Evolutionary conservation across 2,888 invertebrate genomes (phyloP), one percentile per base, ranked within the genome.

Genomic region (Drosophila meridiana): DNA sequence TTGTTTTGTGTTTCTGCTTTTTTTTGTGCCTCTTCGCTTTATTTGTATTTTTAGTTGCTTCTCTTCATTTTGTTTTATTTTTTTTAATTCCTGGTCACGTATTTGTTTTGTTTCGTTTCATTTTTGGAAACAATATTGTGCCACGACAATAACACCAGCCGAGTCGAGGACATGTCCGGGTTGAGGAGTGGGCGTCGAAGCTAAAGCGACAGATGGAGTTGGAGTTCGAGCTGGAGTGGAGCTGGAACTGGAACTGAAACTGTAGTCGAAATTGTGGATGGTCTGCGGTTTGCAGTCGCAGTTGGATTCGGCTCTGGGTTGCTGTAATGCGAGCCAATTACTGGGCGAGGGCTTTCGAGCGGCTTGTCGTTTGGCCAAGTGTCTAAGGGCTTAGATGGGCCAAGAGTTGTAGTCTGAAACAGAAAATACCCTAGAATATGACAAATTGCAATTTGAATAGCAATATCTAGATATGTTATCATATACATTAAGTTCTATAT

Each of bases 21-120:
- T 20, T 36, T 26, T 26, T 26, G 8, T 28, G 58, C 26, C 61
- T 59, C 47, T 56, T 36, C 36, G 64, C 66, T 70, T 67, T 58
- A 58, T 68, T 78, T 78, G 64, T 82, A 43, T 73, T 80, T 83
- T 58, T 65, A 67, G 60, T 61, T 58, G 58, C 58, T 58, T 34
- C 58, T 42, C 58, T 50, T 56, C 59, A 71, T 70, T 61, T 73
- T 66, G 11, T 53, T 57, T 43, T 50, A 45, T 67, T 67, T 82
- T 79, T 64, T 87, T 82, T 76, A 82, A 82, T 89, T 86, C 87
- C 87, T 89, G 89, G 87, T 89, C 89, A 89, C 89, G 89, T 86
- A 87, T 89, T 86, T 87, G 84, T 77, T 89, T 83, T 78, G 89
- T 89, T 84, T 84, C 82, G 83, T 87, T 87, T 87, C 84, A 77